Evolutionary conservation across 2,113 vertebrate genomes (phyloP), one percentile per base, ranked within the genome.

Genomic region (Pyxicephalus adspersus): DNA sequence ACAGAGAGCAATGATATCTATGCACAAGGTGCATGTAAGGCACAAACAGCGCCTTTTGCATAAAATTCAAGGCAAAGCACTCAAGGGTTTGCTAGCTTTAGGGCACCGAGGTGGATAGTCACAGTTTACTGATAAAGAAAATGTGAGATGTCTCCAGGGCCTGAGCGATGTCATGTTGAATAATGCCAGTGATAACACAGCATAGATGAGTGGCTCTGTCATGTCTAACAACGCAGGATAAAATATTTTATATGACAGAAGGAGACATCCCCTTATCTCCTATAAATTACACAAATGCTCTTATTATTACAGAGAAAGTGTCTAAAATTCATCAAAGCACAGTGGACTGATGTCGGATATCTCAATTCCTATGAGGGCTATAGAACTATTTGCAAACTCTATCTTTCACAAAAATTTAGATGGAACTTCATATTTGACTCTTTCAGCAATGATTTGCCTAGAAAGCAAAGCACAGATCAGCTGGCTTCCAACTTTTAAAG

Each of bases 241-340:
- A 79, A 79, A 68, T 68, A 68, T 79, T 79, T 79, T 79, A 79
- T 79, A 54, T 67, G 76, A 78, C 76, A 60, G 76, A 78, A 78
- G 76, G 64, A 78, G 76, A 78, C 76, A 60, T 78, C 52, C 64
- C 64, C 28, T 54, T 78, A 79, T 79, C 77, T 55, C 64, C 77
- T 60, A 79, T 79, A 79, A 79, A 79, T 79, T 79, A 79, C 77
- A 79, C 77, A 79, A 79, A 79, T 79, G 64, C 25, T 79, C 64
- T 60, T 79, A 68, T 79, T 79, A 79, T 70, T 79, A 68, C 54
- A 60, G 65, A 66, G 18, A 79, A 79, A 79, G 77, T 58, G 77
- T 70, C 64, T 79, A 79, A 79, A 79, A 68, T 60, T 79, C 77
- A 68, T 79, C 64, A 79, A 79, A 68, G 77, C 77, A 79, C 77